phyloP scores from a whole-genome alignment of 2,888 invertebrate species.

The Aporophyla nigra region DNA sequence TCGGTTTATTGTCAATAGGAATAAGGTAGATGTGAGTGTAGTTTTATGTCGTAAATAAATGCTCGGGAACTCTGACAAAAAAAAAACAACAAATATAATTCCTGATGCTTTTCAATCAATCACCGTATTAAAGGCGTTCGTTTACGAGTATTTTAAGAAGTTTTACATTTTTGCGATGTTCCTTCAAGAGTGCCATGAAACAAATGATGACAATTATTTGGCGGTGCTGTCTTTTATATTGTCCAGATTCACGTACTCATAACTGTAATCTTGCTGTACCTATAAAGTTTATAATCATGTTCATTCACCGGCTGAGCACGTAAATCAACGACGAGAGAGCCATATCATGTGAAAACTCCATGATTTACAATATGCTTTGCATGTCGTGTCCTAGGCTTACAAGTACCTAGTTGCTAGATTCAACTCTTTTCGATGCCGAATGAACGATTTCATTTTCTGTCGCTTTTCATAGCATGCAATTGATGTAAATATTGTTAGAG shows the following conservation, averaged over 20 bases:
- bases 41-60: background rate
- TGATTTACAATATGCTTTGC: conserved; percentile 1
- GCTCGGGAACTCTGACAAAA: background rate
- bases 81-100: background rate
- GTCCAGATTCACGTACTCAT: too few relatives aligned
- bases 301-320: background rate
- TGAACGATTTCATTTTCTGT: conserved; percentile 23
- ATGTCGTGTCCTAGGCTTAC: background rate
- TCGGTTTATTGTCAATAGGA: background rate
- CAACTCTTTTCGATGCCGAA: conserved; percentile 4
- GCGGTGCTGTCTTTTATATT: background rate
- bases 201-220: too few relatives aligned
- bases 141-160: background rate
- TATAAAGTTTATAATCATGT: background rate
- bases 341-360: background rate
- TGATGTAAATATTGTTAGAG: conserved; percentile 28
- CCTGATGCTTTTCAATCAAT: background rate
- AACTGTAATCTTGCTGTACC: too few relatives aligned
- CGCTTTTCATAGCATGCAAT: conserved; percentile 1
- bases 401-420: background rate
- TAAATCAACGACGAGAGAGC: background rate
- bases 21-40: background rate
- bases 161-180: background rate
- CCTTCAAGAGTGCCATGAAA: background rate
- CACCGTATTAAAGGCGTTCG: background rate